phyloP scores from a whole-genome alignment of 2,888 invertebrate genomes.

The Fragum sueziense region DNA sequence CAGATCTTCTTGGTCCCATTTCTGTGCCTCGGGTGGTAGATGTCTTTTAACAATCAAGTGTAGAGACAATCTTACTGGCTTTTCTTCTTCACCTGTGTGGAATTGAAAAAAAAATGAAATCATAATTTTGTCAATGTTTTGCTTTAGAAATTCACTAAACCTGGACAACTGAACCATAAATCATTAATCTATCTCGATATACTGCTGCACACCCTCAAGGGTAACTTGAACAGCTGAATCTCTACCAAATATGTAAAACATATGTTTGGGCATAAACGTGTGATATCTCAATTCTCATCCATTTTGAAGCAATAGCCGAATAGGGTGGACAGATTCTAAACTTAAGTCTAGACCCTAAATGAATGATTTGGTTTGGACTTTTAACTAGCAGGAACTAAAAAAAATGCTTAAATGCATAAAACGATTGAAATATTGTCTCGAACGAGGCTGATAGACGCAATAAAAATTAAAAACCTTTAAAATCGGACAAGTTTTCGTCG shows the following conservation, averaged over 20 bases:
- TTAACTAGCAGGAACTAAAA: too few relatives aligned
- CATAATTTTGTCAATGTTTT: not conserved
- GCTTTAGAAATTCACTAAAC: not conserved
- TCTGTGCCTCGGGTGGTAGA: slow-evolving; percentile 66
- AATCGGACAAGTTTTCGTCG: not conserved
- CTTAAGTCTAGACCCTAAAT: not conserved
- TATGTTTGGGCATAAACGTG: not conserved
- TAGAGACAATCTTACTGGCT: slow-evolving; percentile 70
- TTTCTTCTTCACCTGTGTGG: slow-evolving; percentile 44
- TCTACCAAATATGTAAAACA: not conserved
- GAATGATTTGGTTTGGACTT: too few relatives aligned
- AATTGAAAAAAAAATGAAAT: not conserved
- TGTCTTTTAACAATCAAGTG: slow-evolving; percentile 76
- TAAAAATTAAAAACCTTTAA: not conserved
- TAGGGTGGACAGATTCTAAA: too few relatives aligned
- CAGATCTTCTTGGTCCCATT: slow-evolving; percentile 74
- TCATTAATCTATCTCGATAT: not conserved
- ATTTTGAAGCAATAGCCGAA: too few relatives aligned
- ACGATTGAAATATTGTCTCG: not conserved
- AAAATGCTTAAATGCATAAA: not conserved
- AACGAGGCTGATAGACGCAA: not conserved
- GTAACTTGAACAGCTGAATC: not conserved
- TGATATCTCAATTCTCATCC: not conserved
- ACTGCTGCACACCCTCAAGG: not conserved
- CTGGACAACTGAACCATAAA: not conserved